Base-by-base conservation (phyloP, 2,113 vertebrate species). In the Nicator chloris region DNA sequence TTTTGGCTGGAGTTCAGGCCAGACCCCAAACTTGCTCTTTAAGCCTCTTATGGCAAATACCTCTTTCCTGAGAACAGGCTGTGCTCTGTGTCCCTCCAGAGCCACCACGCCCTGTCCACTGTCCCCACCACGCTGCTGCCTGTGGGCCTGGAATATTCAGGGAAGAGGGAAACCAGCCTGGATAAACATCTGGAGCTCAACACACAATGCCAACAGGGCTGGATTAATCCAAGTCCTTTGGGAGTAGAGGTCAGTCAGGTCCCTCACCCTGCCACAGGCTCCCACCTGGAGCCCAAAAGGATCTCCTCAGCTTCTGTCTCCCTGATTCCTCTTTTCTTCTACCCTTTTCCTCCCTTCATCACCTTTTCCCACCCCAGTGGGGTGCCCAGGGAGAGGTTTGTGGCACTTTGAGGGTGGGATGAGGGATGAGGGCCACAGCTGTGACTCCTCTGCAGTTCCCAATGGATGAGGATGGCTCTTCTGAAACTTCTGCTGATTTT, bases 1-100 rank as follows among this genome's bases (percentile, higher is more conserved):
- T 56, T 72, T 60, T 91, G 71, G 47, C 40, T 51, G 27, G 40
- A 31, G 40, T 75, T 91, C 86, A 91, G 83, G 66, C 66, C 91
- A 89, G 71, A 72, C 81, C 92, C 71, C 81, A 91, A 86, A 92
- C 60, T 93, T 84, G 30, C 30, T 22, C 53, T 79, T 75, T 85
- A 94, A 94, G 73, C 92, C 35, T 95, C 83, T 96, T 93, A 81
- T 2, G 73, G 59, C 63, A 87, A 88, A 94, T 44, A 35, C 4
- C 18, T 78, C 68, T 45, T 63, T 60, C 30, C 57, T 65, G 61
- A 89, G 56, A 35, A 35, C 50, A 72, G 70, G 20, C 90, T 49
- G 28, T 90, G 61, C 66, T 40, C 18, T 35, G 17, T 5, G 0
- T 14, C 30, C 47, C 66, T 16, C 28, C 35, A 42, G 64, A 66